Base-by-base conservation (phyloP, 1,140 invertebrate species). In the Drosophila sp. region DNA sequence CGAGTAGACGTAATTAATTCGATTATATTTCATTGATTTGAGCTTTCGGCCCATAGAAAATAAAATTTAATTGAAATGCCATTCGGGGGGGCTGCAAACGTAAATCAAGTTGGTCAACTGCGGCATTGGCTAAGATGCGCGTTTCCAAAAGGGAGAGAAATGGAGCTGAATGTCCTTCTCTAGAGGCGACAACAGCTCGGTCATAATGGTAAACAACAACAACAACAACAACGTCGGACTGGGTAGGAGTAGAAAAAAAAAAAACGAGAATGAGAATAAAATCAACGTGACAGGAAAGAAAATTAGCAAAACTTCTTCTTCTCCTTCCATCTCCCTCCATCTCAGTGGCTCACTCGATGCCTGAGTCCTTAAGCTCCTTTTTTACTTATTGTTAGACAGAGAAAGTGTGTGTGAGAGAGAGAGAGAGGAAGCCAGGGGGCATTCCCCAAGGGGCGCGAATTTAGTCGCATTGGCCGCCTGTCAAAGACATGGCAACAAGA, bases 1-100 rank as follows among this genome's bases (percentile, higher is more conserved):
- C 55, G 54, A 33, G 27, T 75, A 78, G 80, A 89, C 79, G 86
- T 90, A 90, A 90, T 90, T 90, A 90, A 90, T 90, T 90, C 82
- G 86, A 90, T 90, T 90, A 90, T 90, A 86, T 90, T 90, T 90
- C 86, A 90, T 90, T 90, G 86, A 90, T 90, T 90, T 86, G 79
- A 78, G 66, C 78, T 62, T 60, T 50, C 44, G 77, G 41, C 54
- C 72, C 56, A 87, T 86, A 87, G 79, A 85, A 80, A 90, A 85
- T 80, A 90, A 90, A 86, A 90, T 86, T 90, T 90, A 90, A 90
- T 90, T 90, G 86, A 90, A 90, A 90, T 90, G 86, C 86, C 77
- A 79, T 76, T 71, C 76, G 70, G 67, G 23, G 23, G 44, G 44
- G 25, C 75, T 79, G 79, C 72, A 35, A 78, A 80, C 84, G 84